phyloP scores from a whole-genome alignment of 2,113 vertebrate species.

The Paraplagusia blochii region DNA sequence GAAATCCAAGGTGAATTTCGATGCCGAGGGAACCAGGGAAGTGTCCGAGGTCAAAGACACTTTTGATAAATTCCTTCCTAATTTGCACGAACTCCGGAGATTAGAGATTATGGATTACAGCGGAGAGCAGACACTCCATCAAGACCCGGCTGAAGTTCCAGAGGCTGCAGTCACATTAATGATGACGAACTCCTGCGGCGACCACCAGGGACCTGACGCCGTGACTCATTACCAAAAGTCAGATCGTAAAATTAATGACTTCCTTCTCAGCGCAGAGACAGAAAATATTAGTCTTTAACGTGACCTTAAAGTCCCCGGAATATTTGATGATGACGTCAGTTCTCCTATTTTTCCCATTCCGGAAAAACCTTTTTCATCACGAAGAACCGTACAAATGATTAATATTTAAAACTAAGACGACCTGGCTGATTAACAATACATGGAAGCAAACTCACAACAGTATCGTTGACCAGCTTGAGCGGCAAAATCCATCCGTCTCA shows the following conservation, averaged over 20 bases:
- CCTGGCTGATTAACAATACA: constrained; percentile 42
- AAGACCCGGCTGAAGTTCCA: constrained; percentile 13
- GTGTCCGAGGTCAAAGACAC: constrained; percentile 18
- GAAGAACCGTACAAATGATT: constrained; percentile 47
- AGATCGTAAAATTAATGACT: neutral
- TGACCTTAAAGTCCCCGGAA: too few species aligned
- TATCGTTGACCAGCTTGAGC: constrained; percentile 29
- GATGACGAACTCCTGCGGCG: constrained; percentile 33
- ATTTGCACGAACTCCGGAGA: constrained; percentile 15
- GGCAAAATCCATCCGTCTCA: constrained; percentile 49
- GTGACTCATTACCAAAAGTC: constrained; percentile 25
- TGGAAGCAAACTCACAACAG: constrained; percentile 43
- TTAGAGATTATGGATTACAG: constrained; percentile 25
- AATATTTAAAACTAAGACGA: constrained; percentile 22
- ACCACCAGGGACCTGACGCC: constrained; percentile 10
- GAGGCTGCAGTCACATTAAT: constrained; percentile 28
- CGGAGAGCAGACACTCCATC: constrained; percentile 27
- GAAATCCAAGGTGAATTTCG: neutral
- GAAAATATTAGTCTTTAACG: constrained; percentile 1
- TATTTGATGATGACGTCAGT: too few species aligned
- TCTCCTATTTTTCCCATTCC: too few species aligned
- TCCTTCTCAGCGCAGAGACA: too few species aligned
- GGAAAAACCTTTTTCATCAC: too few species aligned
- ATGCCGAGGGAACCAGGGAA: neutral
- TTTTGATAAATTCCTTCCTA: constrained; percentile 36